Evolutionary conservation across 1,140 invertebrate genomes (phyloP), one percentile per base, ranked within the genome.

Genomic region (Zaprionus ghesquierei): DNA sequence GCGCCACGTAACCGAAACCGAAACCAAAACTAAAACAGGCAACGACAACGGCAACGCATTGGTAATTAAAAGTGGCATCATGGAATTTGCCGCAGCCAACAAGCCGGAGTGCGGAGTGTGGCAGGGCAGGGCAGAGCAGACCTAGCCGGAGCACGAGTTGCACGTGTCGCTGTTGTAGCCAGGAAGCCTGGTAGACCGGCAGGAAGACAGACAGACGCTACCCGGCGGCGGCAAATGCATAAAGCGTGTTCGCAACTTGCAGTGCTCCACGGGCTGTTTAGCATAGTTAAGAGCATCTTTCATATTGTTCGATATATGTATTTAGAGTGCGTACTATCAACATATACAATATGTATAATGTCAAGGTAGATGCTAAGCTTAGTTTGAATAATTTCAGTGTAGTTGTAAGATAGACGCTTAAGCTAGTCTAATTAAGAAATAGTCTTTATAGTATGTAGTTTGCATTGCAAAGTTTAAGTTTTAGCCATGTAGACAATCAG

Each of bases 1-100:
- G 79, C 77, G 81, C 81, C 82, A 86, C 71, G 77, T 69, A 76
- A 77, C 75, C 70, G 75, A 74, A 77, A 77, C 46, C 54, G 50
- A 72, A 73, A 63, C 60, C 64, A 84, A 82, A 79, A 71, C 77
- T 31, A 77, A 77, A 78, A 63, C 65, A 70, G 68, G 60, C 78
- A 81, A 81, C 62, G 68, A 54, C 15, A 41, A 78, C 50, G 56
- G 77, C 73, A 78, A 79, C 69, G 68, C 77, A 75, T 77, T 65
- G 65, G 75, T 77, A 77, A 77, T 77, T 77, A 75, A 77, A 77
- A 77, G 72, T 77, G 75, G 71, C 75, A 77, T 70, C 69, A 56
- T 75, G 72, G 72, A 65, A 75, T 77, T 70, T 46, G 71, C 41
- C 55, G 65, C 70, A 73, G 35, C 35, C 63, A 46, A 65, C 31